Evolutionary conservation across 2,797 vertebrate genomes (phyloP).

Genomic region (Gymnodraco acuticeps): DNA sequence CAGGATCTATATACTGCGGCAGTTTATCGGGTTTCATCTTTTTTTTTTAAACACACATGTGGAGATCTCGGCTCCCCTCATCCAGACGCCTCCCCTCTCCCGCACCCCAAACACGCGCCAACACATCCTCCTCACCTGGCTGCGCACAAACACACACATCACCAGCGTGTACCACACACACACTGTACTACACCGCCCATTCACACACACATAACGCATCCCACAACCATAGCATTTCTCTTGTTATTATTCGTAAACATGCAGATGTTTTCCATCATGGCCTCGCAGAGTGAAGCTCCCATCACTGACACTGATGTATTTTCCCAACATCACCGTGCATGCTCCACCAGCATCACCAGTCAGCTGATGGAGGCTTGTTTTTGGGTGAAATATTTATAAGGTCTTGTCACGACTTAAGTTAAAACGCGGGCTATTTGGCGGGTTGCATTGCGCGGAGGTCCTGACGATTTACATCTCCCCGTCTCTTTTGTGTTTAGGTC

Average conservation of each 20-base stretch:
- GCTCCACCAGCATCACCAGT: constrained; percentile 60
- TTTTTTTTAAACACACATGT: constrained; percentile 2
- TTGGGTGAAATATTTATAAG: constrained; percentile 75
- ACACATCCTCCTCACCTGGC: constrained; percentile 76
- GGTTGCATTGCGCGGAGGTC: constrained; percentile 17
- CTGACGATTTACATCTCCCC: not conserved
- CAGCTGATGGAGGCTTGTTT: constrained; percentile 79
- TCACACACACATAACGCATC: constrained; percentile 1
- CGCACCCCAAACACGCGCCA: constrained; percentile 68
- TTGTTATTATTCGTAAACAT: constrained; percentile 45
- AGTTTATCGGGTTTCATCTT: constrained; percentile 25
- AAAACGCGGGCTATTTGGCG: constrained; percentile 32
- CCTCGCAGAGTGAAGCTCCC: constrained; percentile 32
- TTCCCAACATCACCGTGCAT: constrained; percentile 46
- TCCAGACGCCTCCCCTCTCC: constrained; percentile 67
- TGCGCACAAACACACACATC: constrained; percentile 39
- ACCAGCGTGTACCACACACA: constrained; percentile 37
- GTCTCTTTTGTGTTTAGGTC: constrained; percentile 36
- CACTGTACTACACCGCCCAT: constrained; percentile 42
- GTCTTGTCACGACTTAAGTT: constrained; percentile 73
- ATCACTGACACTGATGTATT: constrained; percentile 25
- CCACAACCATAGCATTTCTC: too few species aligned
- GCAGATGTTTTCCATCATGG: constrained; percentile 61
- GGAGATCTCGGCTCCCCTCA: constrained; percentile 35
- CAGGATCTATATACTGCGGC: constrained; percentile 44